A percentile compares a stretch with the other conserved stretches of the same genome.
These are phyloP conservation scores for Burhinus oedicnemus DNA, from an alignment of 2,113 vertebrate species.

Conservation along the genomic window DNA sequence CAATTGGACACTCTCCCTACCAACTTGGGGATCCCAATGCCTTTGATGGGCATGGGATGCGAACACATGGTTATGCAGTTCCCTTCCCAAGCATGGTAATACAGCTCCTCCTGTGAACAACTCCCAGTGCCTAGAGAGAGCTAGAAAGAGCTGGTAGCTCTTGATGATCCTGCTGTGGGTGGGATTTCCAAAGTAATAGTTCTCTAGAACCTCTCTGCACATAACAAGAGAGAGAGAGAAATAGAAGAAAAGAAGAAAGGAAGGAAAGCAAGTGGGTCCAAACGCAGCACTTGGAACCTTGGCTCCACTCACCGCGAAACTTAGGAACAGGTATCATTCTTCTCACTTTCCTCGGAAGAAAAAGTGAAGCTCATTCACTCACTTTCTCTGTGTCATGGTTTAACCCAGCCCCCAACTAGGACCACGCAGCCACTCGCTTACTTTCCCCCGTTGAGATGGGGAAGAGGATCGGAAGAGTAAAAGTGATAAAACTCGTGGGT, in stretches of 20 bases:
- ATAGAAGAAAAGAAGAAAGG: not conserved
- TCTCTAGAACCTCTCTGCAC: not conserved
- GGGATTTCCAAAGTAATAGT: not conserved
- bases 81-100: not conserved
- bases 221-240: not conserved
- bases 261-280: not conserved
- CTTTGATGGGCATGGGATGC: not conserved
- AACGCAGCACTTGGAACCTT: not conserved
- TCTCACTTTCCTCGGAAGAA: not conserved
- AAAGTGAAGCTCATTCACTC: fast-evolving
- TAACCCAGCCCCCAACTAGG: not conserved
- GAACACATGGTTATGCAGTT: not conserved
- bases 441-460: not conserved
- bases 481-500: not conserved
- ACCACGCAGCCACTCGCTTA: not conserved
- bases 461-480: not conserved
- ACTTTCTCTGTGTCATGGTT: not conserved
- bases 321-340: not conserved
- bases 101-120: not conserved
- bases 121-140: not conserved
- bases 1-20: not conserved
- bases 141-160: not conserved
- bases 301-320: not conserved
- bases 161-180: not conserved
- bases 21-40: fast-evolving